phyloP scores from a whole-genome alignment of 2,888 invertebrate genomes.

The Celastrina argiolus region DNA sequence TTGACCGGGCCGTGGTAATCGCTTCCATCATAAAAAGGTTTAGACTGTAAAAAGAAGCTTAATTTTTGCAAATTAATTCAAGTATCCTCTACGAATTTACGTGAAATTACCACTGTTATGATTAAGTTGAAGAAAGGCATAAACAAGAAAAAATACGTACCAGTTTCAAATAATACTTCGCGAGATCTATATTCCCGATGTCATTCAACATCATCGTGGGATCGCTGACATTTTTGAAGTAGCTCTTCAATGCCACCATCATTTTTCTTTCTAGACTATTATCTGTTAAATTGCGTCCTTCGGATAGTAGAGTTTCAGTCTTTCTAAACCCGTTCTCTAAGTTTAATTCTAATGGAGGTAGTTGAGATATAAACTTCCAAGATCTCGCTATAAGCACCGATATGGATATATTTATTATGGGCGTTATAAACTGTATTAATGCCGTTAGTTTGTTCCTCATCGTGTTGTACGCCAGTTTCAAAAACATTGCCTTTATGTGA shows the following conservation, averaged over 20 bases:
- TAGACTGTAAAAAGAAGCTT: too few species aligned
- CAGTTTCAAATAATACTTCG: slow-evolving; percentile 64
- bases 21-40: too few species aligned
- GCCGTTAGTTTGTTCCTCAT: slow-evolving; percentile 61
- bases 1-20: too few species aligned
- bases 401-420: slow-evolving; percentile 64
- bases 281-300: slow-evolving; percentile 44
- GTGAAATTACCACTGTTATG: not conserved
- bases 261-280: slow-evolving; percentile 47
- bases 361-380: slow-evolving; percentile 69
- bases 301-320: slow-evolving; percentile 58
- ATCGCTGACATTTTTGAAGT: slow-evolving; percentile 48
- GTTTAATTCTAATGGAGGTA: slow-evolving; percentile 79
- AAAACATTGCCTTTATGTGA: slow-evolving; percentile 69
- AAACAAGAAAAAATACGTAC: slow-evolving; percentile 43
- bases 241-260: slow-evolving; percentile 55
- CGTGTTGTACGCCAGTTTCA: slow-evolving; percentile 60
- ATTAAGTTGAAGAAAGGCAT: not conserved
- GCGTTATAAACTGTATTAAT: slow-evolving; percentile 64
- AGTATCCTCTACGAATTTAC: not conserved
- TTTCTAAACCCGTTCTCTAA: slow-evolving; percentile 61
- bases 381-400: slow-evolving; percentile 65
- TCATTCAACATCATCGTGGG: slow-evolving; percentile 53
- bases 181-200: slow-evolving; percentile 53
- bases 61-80: too few species aligned